A percentile compares a stretch with the other conserved stretches of the same genome.
Evolutionary conservation across 2,113 vertebrate genomes (phyloP).

Genomic region (Xiphorhynchus elegans): DNA sequence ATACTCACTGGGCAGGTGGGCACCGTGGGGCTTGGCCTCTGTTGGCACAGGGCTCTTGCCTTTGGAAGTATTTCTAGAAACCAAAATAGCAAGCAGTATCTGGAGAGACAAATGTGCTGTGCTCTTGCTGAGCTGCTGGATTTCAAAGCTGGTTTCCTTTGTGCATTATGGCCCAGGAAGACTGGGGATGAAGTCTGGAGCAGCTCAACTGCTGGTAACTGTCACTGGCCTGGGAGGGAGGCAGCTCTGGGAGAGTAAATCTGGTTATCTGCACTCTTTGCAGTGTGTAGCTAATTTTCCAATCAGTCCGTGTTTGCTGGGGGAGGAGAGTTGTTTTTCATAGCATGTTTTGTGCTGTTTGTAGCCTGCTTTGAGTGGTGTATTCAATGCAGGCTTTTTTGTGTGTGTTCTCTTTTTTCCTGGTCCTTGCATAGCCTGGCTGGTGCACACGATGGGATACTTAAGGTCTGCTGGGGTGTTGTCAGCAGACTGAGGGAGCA

Average conservation of each 20-base stretch:
- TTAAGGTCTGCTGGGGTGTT: not conserved
- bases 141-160: constrained; percentile 13
- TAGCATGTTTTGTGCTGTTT: not conserved
- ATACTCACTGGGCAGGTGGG: not conserved
- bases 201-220: constrained; percentile 1
- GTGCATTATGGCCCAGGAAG: not conserved
- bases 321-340: not conserved
- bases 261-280: not conserved
- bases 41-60: not conserved
- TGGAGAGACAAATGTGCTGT: not conserved
- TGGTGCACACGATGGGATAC: not conserved
- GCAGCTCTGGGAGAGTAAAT: not conserved
- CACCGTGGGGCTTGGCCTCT: not conserved
- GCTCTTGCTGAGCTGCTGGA: not conserved
- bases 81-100: not conserved
- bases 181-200: not conserved
- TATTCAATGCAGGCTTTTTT: not conserved
- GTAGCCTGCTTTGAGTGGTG: not conserved
- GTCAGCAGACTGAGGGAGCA: not conserved
- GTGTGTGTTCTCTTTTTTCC: not conserved
- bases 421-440: not conserved
- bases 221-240: not conserved
- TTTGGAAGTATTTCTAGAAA: not conserved
- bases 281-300: not conserved
- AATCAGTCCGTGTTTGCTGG: rapidly evolving